Conservation (phyloP, 2,888 invertebrate species). For the Nyleta sp. region DNA sequence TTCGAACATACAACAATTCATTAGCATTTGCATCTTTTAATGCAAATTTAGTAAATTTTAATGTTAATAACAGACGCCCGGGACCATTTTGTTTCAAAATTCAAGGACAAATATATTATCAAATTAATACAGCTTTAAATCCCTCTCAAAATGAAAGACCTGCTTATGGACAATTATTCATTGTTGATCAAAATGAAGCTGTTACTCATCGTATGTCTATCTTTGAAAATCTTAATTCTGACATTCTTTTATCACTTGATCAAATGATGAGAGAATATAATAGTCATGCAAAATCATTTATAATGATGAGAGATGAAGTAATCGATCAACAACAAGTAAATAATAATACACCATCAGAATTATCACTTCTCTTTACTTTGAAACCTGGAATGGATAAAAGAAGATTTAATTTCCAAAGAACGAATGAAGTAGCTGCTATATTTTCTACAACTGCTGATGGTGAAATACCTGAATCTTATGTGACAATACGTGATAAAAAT, state of each 20-base stretch:
- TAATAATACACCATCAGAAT: not conserved
- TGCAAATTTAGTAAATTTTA: constrained; percentile 39
- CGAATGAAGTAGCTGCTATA: constrained; percentile 13
- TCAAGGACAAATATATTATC: constrained; percentile 20
- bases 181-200: constrained; percentile 64
- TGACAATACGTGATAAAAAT: not conserved
- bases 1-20: constrained; percentile 34
- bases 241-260: constrained; percentile 47
- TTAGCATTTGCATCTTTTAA: constrained; percentile 49
- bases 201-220: constrained; percentile 6
- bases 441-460: constrained; percentile 10
- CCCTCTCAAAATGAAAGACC: constrained; percentile 50
- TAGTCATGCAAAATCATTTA: constrained; percentile 7
- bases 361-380: not conserved
- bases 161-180: constrained; percentile 62
- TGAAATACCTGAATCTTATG: constrained; percentile 38
- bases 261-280: constrained; percentile 54
- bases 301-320: constrained; percentile 18
- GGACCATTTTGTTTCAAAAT: constrained; percentile 40
- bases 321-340: constrained; percentile 1
- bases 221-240: constrained; percentile 21
- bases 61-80: constrained; percentile 24
- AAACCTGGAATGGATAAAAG: constrained; percentile 12
- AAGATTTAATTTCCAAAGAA: constrained; percentile 9
- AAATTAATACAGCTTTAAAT: constrained; percentile 48